Evolutionary conservation across 2,888 invertebrate species (phyloP).

Genomic region (Troides oblongomaculatus): DNA sequence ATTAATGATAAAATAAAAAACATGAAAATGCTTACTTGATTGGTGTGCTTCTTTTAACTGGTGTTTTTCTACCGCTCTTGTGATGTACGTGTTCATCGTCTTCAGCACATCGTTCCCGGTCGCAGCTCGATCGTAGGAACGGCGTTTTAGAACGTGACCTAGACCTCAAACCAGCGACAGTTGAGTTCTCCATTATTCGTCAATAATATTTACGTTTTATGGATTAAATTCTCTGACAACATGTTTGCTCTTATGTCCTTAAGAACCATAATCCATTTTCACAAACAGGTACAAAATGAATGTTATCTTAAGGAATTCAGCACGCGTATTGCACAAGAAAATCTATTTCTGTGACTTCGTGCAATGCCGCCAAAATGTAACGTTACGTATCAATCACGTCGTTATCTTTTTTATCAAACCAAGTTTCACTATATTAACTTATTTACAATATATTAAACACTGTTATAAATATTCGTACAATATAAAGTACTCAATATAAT

Average conservation of each 20-base stretch:
- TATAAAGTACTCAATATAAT: constrained; percentile 45
- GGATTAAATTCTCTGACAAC: constrained; percentile 38
- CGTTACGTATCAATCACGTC: constrained; percentile 46
- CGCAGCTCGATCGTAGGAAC: constrained; percentile 80
- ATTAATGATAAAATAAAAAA: too few species aligned
- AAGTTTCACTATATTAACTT: constrained; percentile 5
- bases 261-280: constrained; percentile 45
- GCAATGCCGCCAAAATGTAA: constrained; percentile 76
- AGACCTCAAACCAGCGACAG: constrained; percentile 81
- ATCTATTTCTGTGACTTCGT: constrained; percentile 74
- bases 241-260: constrained; percentile 41
- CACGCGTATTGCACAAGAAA: constrained; percentile 69
- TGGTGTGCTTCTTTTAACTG: constrained; percentile 71
- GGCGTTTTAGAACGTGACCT: constrained; percentile 87
- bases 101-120: constrained; percentile 78
- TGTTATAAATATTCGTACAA: constrained; percentile 37
- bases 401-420: constrained; percentile 20
- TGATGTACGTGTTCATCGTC: constrained; percentile 74
- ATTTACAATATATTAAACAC: constrained; percentile 5
- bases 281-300: constrained; percentile 45
- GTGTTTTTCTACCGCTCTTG: constrained; percentile 74
- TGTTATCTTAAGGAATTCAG: constrained; percentile 47
- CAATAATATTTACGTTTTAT: constrained; percentile 30
- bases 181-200: constrained; percentile 63
- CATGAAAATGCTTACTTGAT: constrained; percentile 63